Evolutionary conservation across 2,797 vertebrate species (phyloP), one percentile per base, ranked within the genome.

Genomic region (Peromyscus melanophrys): DNA sequence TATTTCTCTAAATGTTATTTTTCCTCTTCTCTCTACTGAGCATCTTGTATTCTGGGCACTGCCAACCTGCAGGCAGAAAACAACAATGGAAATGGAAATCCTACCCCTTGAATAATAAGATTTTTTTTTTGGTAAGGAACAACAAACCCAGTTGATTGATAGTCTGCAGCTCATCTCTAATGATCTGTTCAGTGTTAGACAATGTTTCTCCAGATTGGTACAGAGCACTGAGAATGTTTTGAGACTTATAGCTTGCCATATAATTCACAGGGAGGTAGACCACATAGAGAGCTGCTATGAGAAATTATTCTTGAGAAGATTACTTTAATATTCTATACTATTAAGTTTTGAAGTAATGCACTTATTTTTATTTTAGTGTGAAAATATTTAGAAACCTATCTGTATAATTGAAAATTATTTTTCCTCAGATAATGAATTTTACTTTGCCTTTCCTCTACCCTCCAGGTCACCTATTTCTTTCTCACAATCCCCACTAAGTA

Each of bases 11-110:
- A 94, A 52, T 34, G 7, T 55, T 55, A 55, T 55, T 55, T 55
- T 55, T 16, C 10, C 21, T 63, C 73, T 92, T 96, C 19, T 52
- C 6, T 94, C 43, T 87, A 63, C 52, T 59, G 75, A 6, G 40
- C 77, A 40, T 93, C 12, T 92, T 95, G 27, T 78, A 85, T 89
- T 96, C 92, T 73, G n/a, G 90, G 49, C 63, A 93, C 59, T 40
- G 95, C 76, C 96, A 46, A 78, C n/a, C 29, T 92, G 19, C 52
- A 89, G 34, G 43, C 71, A 94, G 80, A 94, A 86, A 95, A 83
- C 19, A 97, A n/a, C 63, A 96, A 95, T 89, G 25, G 57, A 93
- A 94, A 90, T 89, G 37, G 67, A 97, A 97, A 95, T 46, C 34
- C 61, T 93, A 43, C 37, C 49, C 88, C 59, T 80, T 95, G 81